Percentiles rank a stretch among this genome's conserved stretches.
Conservation (phyloP, 2,797 vertebrate genomes). For the Anas capensis region DNA sequence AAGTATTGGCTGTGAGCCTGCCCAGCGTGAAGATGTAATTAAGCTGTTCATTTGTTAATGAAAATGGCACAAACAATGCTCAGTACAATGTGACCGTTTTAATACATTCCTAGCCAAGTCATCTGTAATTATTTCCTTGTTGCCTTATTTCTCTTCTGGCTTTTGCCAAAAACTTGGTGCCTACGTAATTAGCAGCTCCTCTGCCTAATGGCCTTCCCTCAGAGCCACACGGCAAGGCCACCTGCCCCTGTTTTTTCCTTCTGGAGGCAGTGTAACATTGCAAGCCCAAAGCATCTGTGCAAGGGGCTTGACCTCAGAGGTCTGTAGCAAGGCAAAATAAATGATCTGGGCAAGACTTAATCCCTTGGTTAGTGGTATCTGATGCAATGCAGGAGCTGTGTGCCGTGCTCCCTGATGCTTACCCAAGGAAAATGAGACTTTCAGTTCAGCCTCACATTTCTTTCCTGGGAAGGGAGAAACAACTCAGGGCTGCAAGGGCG, state of each 20-base stretch:
- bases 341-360: background rate
- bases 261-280: background rate
- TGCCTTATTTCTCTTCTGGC: background rate
- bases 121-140: background rate
- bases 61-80: background rate
- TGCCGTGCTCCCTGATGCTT: background rate
- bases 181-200: background rate
- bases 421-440: background rate
- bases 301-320: background rate
- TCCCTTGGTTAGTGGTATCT: background rate
- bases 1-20: fast-evolving
- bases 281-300: background rate
- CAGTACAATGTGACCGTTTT: background rate
- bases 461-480: background rate
- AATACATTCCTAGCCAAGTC: background rate
- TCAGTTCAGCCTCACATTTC: background rate
- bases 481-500: background rate
- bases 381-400: fast-evolving
- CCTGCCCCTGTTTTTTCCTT: background rate
- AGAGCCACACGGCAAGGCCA: background rate
- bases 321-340: background rate
- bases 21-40: background rate
- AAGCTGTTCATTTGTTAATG: background rate
- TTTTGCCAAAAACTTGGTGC: background rate
- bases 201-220: background rate